A percentile compares a stretch with the other conserved stretches of the same genome.
Evolutionary conservation across 2,888 invertebrate genomes (phyloP).

Genomic region (Ormyrus rosae): DNA sequence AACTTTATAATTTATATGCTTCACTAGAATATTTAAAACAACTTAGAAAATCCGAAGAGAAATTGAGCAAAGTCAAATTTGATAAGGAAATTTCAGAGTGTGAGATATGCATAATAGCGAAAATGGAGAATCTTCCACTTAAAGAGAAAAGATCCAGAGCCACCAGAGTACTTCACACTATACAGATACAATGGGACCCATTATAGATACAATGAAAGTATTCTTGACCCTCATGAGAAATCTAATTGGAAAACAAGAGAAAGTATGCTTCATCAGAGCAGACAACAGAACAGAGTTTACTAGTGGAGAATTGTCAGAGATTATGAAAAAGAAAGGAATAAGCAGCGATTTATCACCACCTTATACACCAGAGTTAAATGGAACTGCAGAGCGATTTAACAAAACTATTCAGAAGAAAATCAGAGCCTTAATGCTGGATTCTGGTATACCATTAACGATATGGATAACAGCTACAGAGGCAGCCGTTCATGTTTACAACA

Average conservation of each 20-base stretch:
- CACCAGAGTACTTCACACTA: no score
- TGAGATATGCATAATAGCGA: no score
- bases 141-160: no score
- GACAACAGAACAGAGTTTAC: not conserved
- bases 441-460: not conserved
- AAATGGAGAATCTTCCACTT: no score
- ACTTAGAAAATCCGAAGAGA: no score
- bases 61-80: no score
- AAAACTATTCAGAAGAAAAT: not conserved
- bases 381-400: not conserved
- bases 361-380: not conserved
- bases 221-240: no score
- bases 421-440: constrained; percentile 16
- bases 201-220: no score
- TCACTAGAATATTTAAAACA: no score
- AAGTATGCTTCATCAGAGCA: not conserved
- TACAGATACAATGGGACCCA: no score
- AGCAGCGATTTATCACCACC: not conserved
- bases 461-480: not conserved
- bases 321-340: not conserved
- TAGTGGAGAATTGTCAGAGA: not conserved
- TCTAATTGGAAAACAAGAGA: not conserved
- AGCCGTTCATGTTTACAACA: constrained; percentile 1
- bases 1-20: no score
- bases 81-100: no score